Evolutionary conservation across 2,797 vertebrate genomes (phyloP).

Genomic region (Danionella dracula): DNA sequence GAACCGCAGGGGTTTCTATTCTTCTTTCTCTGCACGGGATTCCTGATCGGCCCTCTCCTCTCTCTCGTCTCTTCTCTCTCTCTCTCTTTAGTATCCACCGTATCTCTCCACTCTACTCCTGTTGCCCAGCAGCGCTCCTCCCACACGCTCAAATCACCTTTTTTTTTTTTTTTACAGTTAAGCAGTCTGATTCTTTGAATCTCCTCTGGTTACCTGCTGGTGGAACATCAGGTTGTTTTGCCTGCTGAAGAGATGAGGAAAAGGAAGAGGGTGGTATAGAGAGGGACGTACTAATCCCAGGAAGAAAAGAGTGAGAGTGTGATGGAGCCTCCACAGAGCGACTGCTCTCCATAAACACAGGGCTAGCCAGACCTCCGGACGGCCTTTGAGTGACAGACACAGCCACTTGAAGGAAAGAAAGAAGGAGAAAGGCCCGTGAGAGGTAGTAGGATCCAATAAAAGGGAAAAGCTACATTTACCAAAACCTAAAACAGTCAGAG

Average conservation of each 20-base stretch:
- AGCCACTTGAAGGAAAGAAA: conserved; percentile 19
- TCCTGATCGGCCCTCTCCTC: no score
- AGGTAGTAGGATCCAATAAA: neutral
- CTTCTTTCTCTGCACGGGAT: no score
- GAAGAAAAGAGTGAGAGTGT: conserved; percentile 39
- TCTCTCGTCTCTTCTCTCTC: no score
- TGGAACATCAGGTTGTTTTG: conserved; percentile 33
- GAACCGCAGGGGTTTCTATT: no score
- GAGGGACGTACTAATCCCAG: conserved; percentile 22
- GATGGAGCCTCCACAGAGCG: conserved; percentile 30
- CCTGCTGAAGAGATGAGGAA: conserved; percentile 36
- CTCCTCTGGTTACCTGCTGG: conserved; percentile 50
- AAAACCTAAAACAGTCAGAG: no score
- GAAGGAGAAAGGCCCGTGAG: conserved; percentile 12
- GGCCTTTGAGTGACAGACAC: conserved; percentile 50
- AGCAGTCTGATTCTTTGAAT: no score
- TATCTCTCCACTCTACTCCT: no score
- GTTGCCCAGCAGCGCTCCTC: no score
- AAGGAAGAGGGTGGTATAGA: conserved; percentile 37
- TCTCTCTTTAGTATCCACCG: no score
- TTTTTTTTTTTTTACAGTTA: no score
- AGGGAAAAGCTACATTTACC: no score
- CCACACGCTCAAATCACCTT: no score
- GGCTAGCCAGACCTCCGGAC: conserved; percentile 52
- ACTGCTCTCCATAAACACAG: conserved; percentile 34